phyloP scores from a whole-genome alignment of 2,113 vertebrate genomes.

The Aepyceros melampus region DNA sequence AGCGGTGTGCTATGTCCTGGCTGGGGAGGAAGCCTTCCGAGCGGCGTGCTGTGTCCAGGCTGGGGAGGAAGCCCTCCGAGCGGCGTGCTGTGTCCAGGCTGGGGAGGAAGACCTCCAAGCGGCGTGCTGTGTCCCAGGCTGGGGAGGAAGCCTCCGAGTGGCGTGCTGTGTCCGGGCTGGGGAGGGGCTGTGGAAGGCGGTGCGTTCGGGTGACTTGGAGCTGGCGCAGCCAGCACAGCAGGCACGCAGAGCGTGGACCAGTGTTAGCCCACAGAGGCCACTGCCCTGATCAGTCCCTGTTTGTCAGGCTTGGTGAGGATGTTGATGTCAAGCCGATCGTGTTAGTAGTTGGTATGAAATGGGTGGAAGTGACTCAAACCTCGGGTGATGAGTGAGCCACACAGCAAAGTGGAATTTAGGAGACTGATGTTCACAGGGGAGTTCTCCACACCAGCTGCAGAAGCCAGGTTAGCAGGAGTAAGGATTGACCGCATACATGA shows the following conservation, averaged over 20 bases:
- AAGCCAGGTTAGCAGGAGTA: too few species aligned
- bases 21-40: background rate
- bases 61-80: background rate
- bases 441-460: background rate
- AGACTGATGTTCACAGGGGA: background rate
- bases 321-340: fast-evolving
- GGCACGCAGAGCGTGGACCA: fast-evolving
- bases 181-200: background rate
- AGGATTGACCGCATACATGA: background rate
- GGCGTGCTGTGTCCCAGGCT: fast-evolving
- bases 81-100: fast-evolving
- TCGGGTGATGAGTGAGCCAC: background rate
- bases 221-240: fast-evolving
- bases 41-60: fast-evolving
- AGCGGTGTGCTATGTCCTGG: fast-evolving
- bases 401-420: background rate
- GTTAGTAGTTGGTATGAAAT: background rate
- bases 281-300: fast-evolving
- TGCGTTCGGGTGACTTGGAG: fast-evolving
- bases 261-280: fast-evolving
- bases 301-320: background rate
- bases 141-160: background rate
- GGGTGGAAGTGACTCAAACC: background rate
- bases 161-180: fast-evolving
- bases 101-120: background rate